Percentiles rank a stretch among this genome's conserved stretches.
Evolutionary conservation across 2,888 invertebrate species (phyloP).

Genomic region (Marasmarcha lunaedactyla): DNA sequence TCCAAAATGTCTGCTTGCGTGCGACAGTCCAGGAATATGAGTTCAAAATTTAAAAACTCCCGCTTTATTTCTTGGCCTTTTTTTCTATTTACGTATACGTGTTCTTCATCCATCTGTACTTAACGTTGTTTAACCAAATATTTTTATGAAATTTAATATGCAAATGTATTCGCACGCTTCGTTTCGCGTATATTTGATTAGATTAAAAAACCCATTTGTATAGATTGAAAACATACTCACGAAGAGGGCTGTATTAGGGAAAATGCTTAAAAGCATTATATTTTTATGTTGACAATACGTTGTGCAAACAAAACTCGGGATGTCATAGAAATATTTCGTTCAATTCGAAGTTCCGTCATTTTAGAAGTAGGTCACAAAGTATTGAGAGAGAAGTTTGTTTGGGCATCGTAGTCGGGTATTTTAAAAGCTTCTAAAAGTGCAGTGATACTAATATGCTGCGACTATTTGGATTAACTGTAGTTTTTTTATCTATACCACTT

Average conservation of each 20-base stretch:
- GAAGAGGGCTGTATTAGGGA: not conserved
- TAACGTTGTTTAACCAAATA: not conserved
- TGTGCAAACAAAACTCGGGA: slow-evolving; percentile 26
- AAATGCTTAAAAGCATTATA: slow-evolving; percentile 17
- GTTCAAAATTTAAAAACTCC: too few species aligned
- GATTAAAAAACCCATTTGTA: slow-evolving; percentile 1
- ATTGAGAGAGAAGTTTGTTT: slow-evolving; percentile 19
- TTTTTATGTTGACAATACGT: slow-evolving; percentile 31
- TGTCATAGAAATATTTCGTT: slow-evolving; percentile 25
- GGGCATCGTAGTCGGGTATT: not conserved
- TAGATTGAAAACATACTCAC: slow-evolving; percentile 1
- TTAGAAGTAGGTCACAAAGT: slow-evolving; percentile 41
- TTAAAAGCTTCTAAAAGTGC: too few species aligned
- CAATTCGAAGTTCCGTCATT: slow-evolving; percentile 31
- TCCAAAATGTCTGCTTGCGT: too few species aligned
- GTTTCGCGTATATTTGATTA: slow-evolving; percentile 1
- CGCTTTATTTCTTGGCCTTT: too few species aligned
- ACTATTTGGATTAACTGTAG: too few species aligned
- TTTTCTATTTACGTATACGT: too few species aligned
- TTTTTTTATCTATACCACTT: too few species aligned
- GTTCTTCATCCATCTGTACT: too few species aligned
- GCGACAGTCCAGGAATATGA: too few species aligned
- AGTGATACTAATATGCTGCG: too few species aligned
- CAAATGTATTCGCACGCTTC: slow-evolving; percentile 1
- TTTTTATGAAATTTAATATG: slow-evolving; percentile 1